Base-by-base conservation (phyloP, 37 sponge, comb jelly and placozoan genomes). In the Ephydatia muelleri region DNA sequence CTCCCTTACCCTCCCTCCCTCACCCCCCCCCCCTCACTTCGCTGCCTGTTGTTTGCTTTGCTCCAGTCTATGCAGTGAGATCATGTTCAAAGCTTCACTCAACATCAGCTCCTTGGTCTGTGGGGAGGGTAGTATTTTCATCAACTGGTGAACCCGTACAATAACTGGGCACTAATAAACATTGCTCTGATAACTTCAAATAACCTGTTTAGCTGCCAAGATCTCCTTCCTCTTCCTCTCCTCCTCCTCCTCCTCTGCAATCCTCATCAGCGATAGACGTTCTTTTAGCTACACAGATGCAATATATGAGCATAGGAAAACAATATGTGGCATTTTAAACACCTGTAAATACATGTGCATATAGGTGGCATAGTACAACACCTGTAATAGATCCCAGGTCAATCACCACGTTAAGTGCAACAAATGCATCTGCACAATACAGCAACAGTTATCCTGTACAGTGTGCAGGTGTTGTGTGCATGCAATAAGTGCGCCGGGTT, bases 201-300 rank as follows among this genome's bases (percentile, higher is more conserved):
- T 27, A 69, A 89, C 95, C 91, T 92, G 86, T 70, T 98, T 98
- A 32, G 84, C 79, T 3, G 84, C 86, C 23, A 76, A 75, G 43
- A 98, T 98, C 19, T 94, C 98, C 40, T 87, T 90, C 75, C 95
- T 81, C 77, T 84, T 95, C 84, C 38, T 84, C 73, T 96, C 96
- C 68, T 84, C 79, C 47, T 98, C 95, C 76, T 96, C 91, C 19
- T 82, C 88, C 34, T 87, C 79, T 37, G 95, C 93, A 31, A 90
- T 75, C 49, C 88, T 96, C 81, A 93, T 68, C 65, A 94, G 84
- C 4, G 89, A 72, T 66, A 98, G 78, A 35, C 98, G 48, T 75
- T 98, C 98, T 26, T 83, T 75, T 25, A 96, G 87, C 95, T 94
- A 38, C n/a, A 26, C 5, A 27, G 0, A 80, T 74, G 66, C 26